Evolutionary conservation across 1,140 invertebrate species (phyloP), one percentile per base, ranked within the genome.

Genomic region (Ganaspis sp.): DNA sequence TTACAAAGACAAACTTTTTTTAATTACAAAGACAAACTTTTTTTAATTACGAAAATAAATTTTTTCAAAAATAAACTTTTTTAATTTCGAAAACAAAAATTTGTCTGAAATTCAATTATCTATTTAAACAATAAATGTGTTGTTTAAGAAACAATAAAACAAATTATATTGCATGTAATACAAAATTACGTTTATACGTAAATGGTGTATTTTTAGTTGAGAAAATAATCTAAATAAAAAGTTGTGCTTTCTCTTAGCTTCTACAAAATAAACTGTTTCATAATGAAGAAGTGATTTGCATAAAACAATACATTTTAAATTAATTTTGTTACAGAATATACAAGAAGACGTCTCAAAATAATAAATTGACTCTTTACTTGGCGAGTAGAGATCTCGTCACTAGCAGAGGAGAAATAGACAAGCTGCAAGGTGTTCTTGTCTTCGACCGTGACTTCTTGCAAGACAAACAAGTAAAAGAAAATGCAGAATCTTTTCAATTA

Each of bases 331-430:
- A 1, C 80, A 90, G 90, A 75, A 85, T 89, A 1, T 89, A 93
- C 87, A 95, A 94, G 86, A 97, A 97, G 88, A 94, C 94, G 0
- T 96, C 96, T 1, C 94, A 95, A 4, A 97, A 97, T 88, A 95
- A 95, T 86, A 96, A 96, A 85, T 86, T 97, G 54, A 97, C 95
- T 0, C 85, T 97, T 21, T 97, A 97, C 84, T 90, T 97, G 83
- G 94, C 94, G 17, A 95, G 94, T 4, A 91, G 96, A 38, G 96
- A 97, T 87, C 92, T 97, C 54, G 92, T 96, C 0, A 94, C 96
- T 15, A 94, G 94, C 73, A 93, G 94, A 70, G 94, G 93, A 42
- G 91, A 92, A 86, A 94, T 96, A 49, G 95, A 96, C 85, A 94
- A 93, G 79, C 92, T 97, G 26, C 94, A 96, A 79, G 96, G 96